Conservation (phyloP, 2,113 vertebrate species). For the Antechinus stuartii region DNA sequence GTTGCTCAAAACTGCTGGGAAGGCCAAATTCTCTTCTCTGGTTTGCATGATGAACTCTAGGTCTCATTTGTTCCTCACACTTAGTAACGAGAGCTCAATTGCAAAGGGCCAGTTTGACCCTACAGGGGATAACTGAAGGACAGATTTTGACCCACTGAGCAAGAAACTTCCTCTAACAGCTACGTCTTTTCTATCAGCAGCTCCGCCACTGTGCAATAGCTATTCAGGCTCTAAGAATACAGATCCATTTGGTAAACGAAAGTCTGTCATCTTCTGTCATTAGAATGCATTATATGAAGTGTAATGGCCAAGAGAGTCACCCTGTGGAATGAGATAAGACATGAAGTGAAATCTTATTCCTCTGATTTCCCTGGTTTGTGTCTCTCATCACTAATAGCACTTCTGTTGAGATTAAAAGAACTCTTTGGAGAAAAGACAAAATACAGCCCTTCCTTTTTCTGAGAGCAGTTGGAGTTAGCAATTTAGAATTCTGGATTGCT, state of each 20-base stretch:
- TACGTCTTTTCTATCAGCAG: constrained; percentile 50
- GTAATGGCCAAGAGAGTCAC: constrained; percentile 49
- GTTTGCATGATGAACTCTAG: fast-evolving
- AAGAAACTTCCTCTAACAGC: background rate
- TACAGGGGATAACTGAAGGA: background rate
- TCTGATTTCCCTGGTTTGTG: constrained; percentile 53
- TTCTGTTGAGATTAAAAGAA: constrained; percentile 70
- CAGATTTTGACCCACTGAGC: background rate
- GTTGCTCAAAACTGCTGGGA: background rate
- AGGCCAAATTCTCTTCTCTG: background rate
- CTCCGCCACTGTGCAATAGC: background rate
- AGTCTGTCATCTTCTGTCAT: constrained; percentile 66
- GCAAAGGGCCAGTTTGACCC: constrained; percentile 44
- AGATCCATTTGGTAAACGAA: constrained; percentile 65
- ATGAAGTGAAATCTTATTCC: constrained; percentile 37
- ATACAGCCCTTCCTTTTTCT: constrained; percentile 67
- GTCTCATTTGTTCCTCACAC: background rate
- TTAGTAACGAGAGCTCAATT: background rate
- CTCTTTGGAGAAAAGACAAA: constrained; percentile 69
- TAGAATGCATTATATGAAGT: constrained; percentile 65
- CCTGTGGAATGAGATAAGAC: background rate
- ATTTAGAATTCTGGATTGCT: constrained; percentile 66
- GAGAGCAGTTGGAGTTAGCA: constrained; percentile 62
- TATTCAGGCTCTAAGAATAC: constrained; percentile 42
- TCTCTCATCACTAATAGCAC: constrained; percentile 64